Evolutionary conservation across 2,888 invertebrate species (phyloP).

Genomic region (Drosophila pseudotalamancana): DNA sequence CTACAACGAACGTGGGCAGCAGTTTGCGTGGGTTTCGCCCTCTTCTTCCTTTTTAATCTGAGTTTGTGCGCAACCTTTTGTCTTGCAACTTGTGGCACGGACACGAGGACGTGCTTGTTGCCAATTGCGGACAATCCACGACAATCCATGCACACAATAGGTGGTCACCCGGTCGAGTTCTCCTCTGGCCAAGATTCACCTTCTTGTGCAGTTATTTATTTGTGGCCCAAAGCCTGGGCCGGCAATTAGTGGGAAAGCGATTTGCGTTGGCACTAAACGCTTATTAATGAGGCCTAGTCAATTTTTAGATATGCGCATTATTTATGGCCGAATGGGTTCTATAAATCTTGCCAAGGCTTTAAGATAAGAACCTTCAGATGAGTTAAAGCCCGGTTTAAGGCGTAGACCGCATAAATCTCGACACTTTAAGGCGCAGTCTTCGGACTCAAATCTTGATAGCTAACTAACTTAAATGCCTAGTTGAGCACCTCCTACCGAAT

Average conservation of each 20-base stretch:
- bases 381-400: background rate
- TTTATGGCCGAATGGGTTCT: conserved; percentile 51
- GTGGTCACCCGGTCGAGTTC: conserved; percentile 28
- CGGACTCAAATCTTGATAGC: conserved; percentile 2
- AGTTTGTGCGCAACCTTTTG: conserved; percentile 12
- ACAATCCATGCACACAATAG: too few species aligned
- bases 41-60: conserved; percentile 10
- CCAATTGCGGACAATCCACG: conserved; percentile 11
- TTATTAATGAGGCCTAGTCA: conserved; percentile 67
- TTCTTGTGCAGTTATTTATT: conserved; percentile 46
- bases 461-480: conserved; percentile 56
- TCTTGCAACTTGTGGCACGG: conserved; percentile 20
- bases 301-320: conserved; percentile 48
- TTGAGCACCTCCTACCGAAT: conserved; percentile 39
- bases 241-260: conserved; percentile 57
- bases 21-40: conserved; percentile 49
- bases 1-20: conserved; percentile 57
- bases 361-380: conserved; percentile 52
- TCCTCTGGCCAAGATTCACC: conserved; percentile 35
- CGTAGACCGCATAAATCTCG: background rate
- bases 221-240: conserved; percentile 1
- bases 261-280: conserved; percentile 62
- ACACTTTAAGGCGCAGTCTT: background rate
- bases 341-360: conserved; percentile 64
- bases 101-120: conserved; percentile 8